These are phyloP conservation scores for Aegypius monachus DNA, from an alignment of 2,113 vertebrate genomes.

Conservation along the genomic window DNA sequence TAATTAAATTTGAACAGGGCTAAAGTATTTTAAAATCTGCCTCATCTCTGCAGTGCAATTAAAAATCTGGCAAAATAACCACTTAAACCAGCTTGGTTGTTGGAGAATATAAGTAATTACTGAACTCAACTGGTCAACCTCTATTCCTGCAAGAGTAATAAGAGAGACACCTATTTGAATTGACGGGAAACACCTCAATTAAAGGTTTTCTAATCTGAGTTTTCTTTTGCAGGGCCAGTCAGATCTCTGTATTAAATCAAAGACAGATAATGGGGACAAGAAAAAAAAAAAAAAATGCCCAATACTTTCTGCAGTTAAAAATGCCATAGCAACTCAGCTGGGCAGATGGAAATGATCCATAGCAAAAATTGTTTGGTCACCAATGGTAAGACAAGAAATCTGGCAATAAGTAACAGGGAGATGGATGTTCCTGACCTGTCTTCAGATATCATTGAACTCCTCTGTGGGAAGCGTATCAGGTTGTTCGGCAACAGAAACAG, in stretches of 20 bases:
- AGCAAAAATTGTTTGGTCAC: background rate
- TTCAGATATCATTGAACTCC: background rate
- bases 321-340: background rate
- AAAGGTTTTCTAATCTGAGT: background rate
- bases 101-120: background rate
- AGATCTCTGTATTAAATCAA: background rate
- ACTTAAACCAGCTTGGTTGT: background rate
- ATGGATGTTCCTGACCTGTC: background rate
- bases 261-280: background rate
- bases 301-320: background rate
- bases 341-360: background rate
- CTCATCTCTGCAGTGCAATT: background rate
- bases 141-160: background rate
- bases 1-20: background rate
- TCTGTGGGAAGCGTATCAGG: background rate
- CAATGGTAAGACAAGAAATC: background rate
- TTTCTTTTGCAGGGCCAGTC: background rate
- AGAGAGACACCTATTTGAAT: background rate
- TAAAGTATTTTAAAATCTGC: background rate
- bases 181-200: background rate
- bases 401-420: background rate
- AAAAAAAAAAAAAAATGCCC: background rate
- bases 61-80: background rate
- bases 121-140: background rate
- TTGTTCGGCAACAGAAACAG: background rate